Percentiles rank a stretch among this genome's conserved stretches.
phyloP scores from a whole-genome alignment of 2,888 invertebrate species.

The Geophilus truncorum region DNA sequence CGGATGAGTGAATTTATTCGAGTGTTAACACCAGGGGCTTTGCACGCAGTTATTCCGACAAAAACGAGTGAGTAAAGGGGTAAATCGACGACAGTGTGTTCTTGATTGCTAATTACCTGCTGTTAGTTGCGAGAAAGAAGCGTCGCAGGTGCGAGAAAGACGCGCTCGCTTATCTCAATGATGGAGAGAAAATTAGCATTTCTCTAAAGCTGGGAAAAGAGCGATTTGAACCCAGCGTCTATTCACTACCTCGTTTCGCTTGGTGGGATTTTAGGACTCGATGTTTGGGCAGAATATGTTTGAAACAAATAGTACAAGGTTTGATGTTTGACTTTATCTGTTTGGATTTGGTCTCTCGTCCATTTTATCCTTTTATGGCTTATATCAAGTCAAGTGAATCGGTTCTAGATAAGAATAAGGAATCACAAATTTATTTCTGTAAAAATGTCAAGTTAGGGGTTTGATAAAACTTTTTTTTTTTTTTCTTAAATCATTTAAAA shows the following conservation, averaged over 20 bases:
- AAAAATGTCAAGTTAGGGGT: not conserved
- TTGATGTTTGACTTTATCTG: constrained; percentile 22
- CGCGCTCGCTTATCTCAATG: constrained; percentile 7
- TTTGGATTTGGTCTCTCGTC: constrained; percentile 17
- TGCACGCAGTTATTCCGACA: not conserved
- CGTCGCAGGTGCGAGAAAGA: not conserved
- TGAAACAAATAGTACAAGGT: constrained; percentile 3
- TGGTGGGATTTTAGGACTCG: not conserved
- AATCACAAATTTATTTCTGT: not conserved
- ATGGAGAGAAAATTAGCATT: constrained; percentile 9
- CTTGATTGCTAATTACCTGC: constrained; percentile 18
- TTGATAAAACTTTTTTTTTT: not conserved
- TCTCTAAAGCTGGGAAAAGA: not conserved
- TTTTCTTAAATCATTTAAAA: not conserved
- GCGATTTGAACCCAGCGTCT: not conserved
- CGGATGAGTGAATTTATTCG: not conserved
- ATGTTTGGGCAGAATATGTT: constrained; percentile 7
- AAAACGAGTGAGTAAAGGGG: not conserved
- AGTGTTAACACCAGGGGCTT: not conserved
- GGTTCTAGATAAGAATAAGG: not conserved
- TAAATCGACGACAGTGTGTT: not conserved
- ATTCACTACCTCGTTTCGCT: not conserved
- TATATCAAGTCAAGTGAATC: constrained; percentile 11
- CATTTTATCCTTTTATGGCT: constrained; percentile 11
- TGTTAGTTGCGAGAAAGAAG: not conserved